Conservation (phyloP, 2,888 invertebrate genomes). For the Eupithecia centaureata region DNA sequence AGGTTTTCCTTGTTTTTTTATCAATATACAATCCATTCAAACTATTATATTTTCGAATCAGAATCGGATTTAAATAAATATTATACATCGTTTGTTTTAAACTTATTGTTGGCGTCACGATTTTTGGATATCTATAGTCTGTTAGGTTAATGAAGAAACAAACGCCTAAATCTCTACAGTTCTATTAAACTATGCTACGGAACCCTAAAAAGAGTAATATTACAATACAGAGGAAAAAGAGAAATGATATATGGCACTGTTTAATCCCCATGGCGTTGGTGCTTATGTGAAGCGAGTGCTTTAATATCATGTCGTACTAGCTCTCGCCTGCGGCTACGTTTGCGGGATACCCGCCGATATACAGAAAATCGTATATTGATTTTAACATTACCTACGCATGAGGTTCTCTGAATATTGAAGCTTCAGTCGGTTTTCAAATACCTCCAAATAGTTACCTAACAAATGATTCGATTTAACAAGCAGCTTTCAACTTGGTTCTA, state of each 20-base stretch:
- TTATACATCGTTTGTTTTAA: not conserved
- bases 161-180: not conserved
- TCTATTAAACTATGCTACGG: not conserved
- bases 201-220: constrained; percentile 48
- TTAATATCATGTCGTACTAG: constrained; percentile 12
- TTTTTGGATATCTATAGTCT: not conserved
- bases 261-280: constrained; percentile 19
- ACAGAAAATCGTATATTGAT: not conserved
- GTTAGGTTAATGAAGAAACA: not conserved
- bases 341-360: not conserved
- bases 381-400: not conserved
- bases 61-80: no score
- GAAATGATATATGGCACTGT: constrained; percentile 56
- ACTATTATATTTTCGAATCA: not conserved
- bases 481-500: not conserved
- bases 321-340: constrained; percentile 1
- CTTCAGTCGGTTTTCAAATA: not conserved
- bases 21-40: not conserved
- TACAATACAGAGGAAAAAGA: constrained; percentile 48
- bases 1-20: no score
- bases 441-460: not conserved
- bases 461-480: not conserved
- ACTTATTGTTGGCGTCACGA: not conserved
- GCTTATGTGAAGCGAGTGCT: constrained; percentile 15
- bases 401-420: not conserved